phyloP scores from a whole-genome alignment of 2,888 invertebrate genomes.

The Drosophila affinis region DNA sequence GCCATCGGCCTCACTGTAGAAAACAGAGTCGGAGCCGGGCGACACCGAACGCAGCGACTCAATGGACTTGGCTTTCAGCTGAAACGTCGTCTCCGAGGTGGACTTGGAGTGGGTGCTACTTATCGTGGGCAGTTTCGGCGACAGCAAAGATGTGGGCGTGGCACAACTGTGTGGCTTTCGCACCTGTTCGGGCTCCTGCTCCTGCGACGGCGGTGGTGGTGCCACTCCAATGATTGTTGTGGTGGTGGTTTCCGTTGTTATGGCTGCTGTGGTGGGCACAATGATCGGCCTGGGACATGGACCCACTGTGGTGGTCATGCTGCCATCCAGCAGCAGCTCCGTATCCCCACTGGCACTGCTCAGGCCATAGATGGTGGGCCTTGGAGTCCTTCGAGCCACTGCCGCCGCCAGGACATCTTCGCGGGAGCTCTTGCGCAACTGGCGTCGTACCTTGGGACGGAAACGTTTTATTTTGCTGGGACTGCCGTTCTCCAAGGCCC shows the following conservation, averaged over 20 bases:
- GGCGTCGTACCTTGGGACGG: slow-evolving; percentile 83
- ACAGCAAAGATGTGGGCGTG: slow-evolving; percentile 60
- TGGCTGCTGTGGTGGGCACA: slow-evolving; percentile 13
- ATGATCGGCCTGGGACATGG: neutral
- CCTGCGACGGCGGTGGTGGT: neutral
- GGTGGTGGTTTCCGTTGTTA: slow-evolving; percentile 31
- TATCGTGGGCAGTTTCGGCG: slow-evolving; percentile 43
- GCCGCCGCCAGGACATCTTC: slow-evolving; percentile 77
- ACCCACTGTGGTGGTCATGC: slow-evolving; percentile 48
- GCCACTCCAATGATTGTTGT: slow-evolving; percentile 35
- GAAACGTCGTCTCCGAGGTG: slow-evolving; percentile 75
- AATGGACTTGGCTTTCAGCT: slow-evolving; percentile 92
- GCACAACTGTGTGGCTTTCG: slow-evolving; percentile 68
- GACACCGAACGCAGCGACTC: slow-evolving; percentile 95
- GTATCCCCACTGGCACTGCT: slow-evolving; percentile 67
- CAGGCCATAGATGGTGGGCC: slow-evolving; percentile 61
- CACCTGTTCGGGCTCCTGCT: neutral
- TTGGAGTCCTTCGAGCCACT: slow-evolving; percentile 58
- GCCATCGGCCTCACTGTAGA: slow-evolving; percentile 91
- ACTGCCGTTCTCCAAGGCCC: slow-evolving; percentile 75
- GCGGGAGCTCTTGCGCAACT: slow-evolving; percentile 80
- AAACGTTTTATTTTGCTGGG: slow-evolving; percentile 83
- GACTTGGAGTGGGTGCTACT: slow-evolving; percentile 56
- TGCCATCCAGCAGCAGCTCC: slow-evolving; percentile 77
- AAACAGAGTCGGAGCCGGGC: slow-evolving; percentile 95